These are phyloP conservation scores for Acipenser oxyrinchus DNA, from an alignment of 2,797 vertebrate genomes.

Conservation along the genomic window DNA sequence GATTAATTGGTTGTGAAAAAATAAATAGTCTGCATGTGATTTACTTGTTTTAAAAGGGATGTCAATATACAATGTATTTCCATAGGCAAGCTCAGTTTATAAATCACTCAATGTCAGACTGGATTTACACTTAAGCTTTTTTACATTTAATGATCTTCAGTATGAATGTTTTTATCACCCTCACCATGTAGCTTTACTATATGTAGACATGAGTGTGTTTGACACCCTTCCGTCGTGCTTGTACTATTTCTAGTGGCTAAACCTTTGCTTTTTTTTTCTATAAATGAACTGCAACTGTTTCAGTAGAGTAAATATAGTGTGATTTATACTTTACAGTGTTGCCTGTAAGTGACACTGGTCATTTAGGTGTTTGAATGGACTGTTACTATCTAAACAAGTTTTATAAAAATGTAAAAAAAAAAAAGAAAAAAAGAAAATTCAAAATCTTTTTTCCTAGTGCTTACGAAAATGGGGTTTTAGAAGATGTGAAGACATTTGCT, in stretches of 20 bases:
- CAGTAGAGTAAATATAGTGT: too few species aligned
- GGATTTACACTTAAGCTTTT: background rate
- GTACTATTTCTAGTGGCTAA: background rate
- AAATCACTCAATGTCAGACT: background rate
- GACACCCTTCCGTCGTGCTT: background rate
- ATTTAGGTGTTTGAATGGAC: too few species aligned
- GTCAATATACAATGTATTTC: too few species aligned
- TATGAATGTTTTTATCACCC: constrained; percentile 12
- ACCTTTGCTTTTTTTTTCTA: constrained; percentile 11
- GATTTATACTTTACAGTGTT: too few species aligned
- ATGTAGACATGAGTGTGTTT: background rate
- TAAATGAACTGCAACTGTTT: constrained; percentile 22
- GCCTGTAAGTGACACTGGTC: too few species aligned
- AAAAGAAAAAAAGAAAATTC: constrained; percentile 1
- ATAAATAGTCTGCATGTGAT: too few species aligned
- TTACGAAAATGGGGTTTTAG: constrained; percentile 96
- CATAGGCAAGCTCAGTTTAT: background rate
- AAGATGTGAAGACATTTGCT: constrained; percentile 95
- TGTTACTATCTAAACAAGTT: too few species aligned
- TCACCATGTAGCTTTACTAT: constrained; percentile 12
- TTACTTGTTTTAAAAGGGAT: too few species aligned
- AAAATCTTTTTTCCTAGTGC: constrained; percentile 58
- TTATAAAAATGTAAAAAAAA: constrained; percentile 7
- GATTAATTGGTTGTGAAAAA: too few species aligned
- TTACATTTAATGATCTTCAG: constrained; percentile 11